Percentiles rank a stretch among this genome's conserved stretches.
Evolutionary conservation across 2,888 invertebrate genomes (phyloP).

Genomic region (Platycheirus rosarum): DNA sequence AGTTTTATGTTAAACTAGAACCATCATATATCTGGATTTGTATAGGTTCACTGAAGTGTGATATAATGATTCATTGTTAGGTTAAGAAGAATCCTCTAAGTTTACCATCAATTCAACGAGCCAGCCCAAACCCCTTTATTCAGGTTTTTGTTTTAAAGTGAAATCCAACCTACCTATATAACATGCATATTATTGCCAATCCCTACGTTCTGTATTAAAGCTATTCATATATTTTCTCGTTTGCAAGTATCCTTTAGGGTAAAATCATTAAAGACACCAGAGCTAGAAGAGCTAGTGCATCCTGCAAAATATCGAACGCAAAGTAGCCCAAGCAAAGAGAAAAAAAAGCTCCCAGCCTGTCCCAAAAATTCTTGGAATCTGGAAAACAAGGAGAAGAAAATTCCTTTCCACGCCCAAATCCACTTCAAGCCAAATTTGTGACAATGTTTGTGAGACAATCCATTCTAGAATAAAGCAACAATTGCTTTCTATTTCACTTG

Average conservation of each 20-base stretch:
- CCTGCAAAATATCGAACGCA: slow-evolving; percentile 69
- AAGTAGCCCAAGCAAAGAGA: slow-evolving; percentile 26
- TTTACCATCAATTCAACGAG: no score
- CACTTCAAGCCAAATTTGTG: neutral
- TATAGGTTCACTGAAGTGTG: no score
- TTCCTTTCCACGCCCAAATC: slow-evolving; percentile 72
- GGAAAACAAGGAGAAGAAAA: slow-evolving; percentile 50
- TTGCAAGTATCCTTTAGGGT: no score
- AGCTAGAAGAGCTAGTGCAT: slow-evolving; percentile 39
- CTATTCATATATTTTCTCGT: slow-evolving; percentile 1
- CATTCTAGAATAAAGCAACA: slow-evolving; percentile 62
- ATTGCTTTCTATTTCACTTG: slow-evolving; percentile 72
- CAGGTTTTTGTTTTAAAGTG: no score
- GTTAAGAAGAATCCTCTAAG: no score
- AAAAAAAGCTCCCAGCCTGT: slow-evolving; percentile 52
- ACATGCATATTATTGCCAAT: no score
- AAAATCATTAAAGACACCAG: slow-evolving; percentile 21
- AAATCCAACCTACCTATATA: no score
- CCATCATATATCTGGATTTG: no score
- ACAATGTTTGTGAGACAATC: slow-evolving; percentile 41
- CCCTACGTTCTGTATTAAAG: no score
- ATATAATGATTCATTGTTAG: no score
- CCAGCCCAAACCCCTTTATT: no score
- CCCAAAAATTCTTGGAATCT: slow-evolving; percentile 68
- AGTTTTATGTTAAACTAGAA: no score